Conservation (phyloP, 2,113 vertebrate species). For the Prolemur simus region DNA sequence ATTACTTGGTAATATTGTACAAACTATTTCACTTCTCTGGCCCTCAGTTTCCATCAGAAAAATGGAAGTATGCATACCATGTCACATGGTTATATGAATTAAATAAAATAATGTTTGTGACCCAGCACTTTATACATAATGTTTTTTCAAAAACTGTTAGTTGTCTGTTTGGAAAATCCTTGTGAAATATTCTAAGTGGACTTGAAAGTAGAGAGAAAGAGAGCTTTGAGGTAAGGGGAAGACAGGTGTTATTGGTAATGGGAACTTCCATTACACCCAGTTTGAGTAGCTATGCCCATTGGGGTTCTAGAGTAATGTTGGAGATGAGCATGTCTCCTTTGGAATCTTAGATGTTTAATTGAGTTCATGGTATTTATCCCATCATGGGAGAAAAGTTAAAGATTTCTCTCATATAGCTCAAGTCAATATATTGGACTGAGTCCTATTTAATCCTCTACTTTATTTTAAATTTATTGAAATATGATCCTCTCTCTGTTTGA, state of each 20-base stretch:
- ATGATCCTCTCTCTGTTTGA: background rate
- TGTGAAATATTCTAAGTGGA: background rate
- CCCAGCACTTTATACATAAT: no score
- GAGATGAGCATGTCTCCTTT: background rate
- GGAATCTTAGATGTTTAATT: background rate
- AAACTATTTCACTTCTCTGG: background rate
- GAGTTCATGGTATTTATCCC: background rate
- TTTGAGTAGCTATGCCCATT: background rate
- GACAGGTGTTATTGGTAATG: background rate
- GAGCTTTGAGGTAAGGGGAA: background rate
- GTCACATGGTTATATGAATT: background rate
- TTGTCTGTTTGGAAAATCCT: background rate
- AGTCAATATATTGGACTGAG: background rate
- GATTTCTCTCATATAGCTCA: background rate
- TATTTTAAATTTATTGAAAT: constrained; percentile 23
- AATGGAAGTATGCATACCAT: background rate
- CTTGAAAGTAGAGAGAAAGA: background rate
- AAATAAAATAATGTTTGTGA: background rate
- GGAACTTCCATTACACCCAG: background rate
- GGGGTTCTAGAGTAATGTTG: background rate
- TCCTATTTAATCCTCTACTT: constrained; percentile 26
- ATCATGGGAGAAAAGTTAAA: background rate
- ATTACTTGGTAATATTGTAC: background rate
- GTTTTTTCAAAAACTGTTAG: background rate
- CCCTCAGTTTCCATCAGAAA: background rate